A percentile compares a stretch with the other conserved stretches of the same genome.
These are phyloP conservation scores for Listronotus bonariensis DNA, from an alignment of 1,140 invertebrate genomes.

Conservation along the genomic window DNA sequence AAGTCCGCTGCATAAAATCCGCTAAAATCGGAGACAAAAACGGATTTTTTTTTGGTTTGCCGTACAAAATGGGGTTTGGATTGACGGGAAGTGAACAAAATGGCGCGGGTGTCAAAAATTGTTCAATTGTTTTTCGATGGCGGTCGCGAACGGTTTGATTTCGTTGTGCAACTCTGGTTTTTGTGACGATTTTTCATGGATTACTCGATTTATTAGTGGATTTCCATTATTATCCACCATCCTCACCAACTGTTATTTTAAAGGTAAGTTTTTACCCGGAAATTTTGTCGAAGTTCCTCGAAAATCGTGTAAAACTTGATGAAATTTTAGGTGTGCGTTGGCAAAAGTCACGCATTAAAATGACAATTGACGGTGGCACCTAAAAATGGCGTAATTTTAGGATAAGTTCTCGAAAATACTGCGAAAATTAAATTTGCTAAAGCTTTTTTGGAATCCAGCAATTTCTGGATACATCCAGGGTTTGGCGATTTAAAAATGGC, in stretches of 20 bases:
- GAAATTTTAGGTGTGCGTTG: constrained; percentile 7
- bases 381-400: constrained; percentile 19
- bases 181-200: constrained; percentile 21
- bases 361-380: constrained; percentile 13
- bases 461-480: neutral
- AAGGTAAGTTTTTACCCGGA: constrained; percentile 6
- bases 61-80: neutral
- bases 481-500: constrained; percentile 19
- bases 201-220: constrained; percentile 11
- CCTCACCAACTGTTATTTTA: neutral
- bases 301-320: neutral
- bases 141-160: neutral
- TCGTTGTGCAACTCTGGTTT: constrained; percentile 13
- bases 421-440: too few relatives aligned
- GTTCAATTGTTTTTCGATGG: constrained; percentile 7
- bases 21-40: constrained; percentile 1
- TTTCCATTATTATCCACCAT: neutral
- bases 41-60: constrained; percentile 1
- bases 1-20: constrained; percentile 13
- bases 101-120: constrained; percentile 26
- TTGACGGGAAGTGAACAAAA: constrained; percentile 24
- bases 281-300: too few relatives aligned
- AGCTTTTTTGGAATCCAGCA: neutral
- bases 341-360: constrained; percentile 16
- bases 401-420: constrained; percentile 5